Evolutionary conservation across 2,113 vertebrate genomes (phyloP), one percentile per base, ranked within the genome.

Genomic region (Sitta europaea): DNA sequence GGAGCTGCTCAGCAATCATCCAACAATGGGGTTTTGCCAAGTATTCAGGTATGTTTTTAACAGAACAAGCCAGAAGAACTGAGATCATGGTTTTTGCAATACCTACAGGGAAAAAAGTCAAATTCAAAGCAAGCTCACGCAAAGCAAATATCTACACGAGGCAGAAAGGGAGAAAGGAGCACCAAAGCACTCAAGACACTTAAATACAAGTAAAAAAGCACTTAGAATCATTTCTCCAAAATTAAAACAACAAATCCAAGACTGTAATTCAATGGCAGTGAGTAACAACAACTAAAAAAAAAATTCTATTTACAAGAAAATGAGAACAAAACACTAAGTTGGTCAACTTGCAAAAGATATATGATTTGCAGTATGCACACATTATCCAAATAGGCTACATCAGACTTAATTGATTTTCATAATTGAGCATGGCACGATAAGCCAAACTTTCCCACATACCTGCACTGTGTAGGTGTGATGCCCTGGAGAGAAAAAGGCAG

Each of bases 21-120:
- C 72, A 78, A 15, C 61, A 80, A 68, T 42, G 74, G 22, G 80
- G 75, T 72, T 96, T 97, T 97, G 96, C 97, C 97, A 98, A 97
- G 83, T 93, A 95, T 96, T 97, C 96, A 98, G 98, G 98, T 98
- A 98, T 97, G 96, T 73, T 90, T 83, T 90, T 92, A 93, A 63
- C 57, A 89, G 70, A 90, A 62, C 45, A 53, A 92, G 96, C 95
- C 97, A 97, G 82, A 42, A 94, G 70, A 88, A 75, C 65, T 98
- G 97, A 98, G 95, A 88, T 98, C 97, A 98, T 91, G 55, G 67
- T 98, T 97, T 95, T 94, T 97, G 51, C 95, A 92, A 94, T 73
- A 81, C 67, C 85, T 86, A 84, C 19, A n/a, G 61, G 91, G 82
- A n/a, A 88, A 96, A 94, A 90, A 90, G 43, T 71, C 31, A 86